Percentiles rank a stretch among this genome's conserved stretches.
phyloP scores from a whole-genome alignment of 2,888 invertebrate species.

The Piscicola geometra region DNA sequence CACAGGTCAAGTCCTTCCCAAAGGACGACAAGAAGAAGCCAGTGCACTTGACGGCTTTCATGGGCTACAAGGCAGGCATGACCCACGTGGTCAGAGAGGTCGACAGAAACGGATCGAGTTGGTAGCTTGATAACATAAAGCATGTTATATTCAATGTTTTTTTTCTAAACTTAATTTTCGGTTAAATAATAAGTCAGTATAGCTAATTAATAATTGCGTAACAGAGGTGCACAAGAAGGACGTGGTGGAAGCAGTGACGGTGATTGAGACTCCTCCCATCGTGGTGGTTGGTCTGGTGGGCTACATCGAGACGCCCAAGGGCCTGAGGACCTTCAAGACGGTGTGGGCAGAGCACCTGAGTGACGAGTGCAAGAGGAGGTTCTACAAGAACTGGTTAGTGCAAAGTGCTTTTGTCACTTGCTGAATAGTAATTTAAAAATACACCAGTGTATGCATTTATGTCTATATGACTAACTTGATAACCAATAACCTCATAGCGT shows the following conservation, averaged over 20 bases:
- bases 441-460: not conserved
- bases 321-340: conserved; percentile 86
- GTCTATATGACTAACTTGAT: no score
- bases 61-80: conserved; percentile 99
- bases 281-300: conserved; percentile 94
- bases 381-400: conserved; percentile 97
- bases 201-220: no score
- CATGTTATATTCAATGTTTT: no score
- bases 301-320: conserved; percentile 97
- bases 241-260: conserved; percentile 96
- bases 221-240: conserved; percentile 98
- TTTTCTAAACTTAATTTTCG: no score
- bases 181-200: no score
- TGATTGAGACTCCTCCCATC: conserved; percentile 97
- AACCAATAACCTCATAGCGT: no score
- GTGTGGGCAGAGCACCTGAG: conserved; percentile 98
- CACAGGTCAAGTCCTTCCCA: conserved; percentile 88
- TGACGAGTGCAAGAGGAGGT: conserved; percentile 94
- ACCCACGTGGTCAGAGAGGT: conserved; percentile 98
- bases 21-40: conserved; percentile 94
- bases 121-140: no score
- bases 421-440: not conserved
- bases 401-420: no score
- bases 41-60: conserved; percentile 92
- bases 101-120: conserved; percentile 95